Base-by-base conservation (phyloP, 2,888 invertebrate species). In the Laspeyria flexula region DNA sequence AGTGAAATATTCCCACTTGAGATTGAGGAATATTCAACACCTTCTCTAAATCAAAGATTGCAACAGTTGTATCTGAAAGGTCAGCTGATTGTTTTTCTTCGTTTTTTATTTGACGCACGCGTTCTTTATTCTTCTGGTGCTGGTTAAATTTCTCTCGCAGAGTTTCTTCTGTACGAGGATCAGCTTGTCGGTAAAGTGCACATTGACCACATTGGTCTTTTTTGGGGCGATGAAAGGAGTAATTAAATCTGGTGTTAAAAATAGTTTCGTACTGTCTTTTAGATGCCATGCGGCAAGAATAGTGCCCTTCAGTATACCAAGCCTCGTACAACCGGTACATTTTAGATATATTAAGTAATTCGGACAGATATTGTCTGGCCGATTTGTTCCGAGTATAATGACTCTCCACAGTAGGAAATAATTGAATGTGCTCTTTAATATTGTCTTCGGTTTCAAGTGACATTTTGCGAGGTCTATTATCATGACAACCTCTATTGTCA, bases 1-100 rank as follows among this genome's bases (percentile, higher is more conserved):
- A 21, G 21, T 21, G 21, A 21, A 21, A 43, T n/a, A 25, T n/a
- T 37, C 34, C 43, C n/a, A 34, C 43, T n/a, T 43, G 25, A 16
- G 35, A 35, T 9, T 35, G 35, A 15, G 21, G 21, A 16, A 35
- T 35, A 16, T 16, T 35, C 18, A 35, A 35, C 15, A 35, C 35
- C 35, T 35, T 35, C 15, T 35, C 21, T 9, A 35, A 34, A 34
- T 34, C 34, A 12, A 31, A 31, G 31, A 31, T 31, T 31, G 31
- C 31, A 31, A 31, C 12, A 13, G 34, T 34, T 34, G 34, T 34
- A 12, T 34, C 34, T 34, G 34, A 34, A 34, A 15, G 35, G 10
- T 27, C 27, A 27, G 10, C 27, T 18, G 37, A 18, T 37, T 37
- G 16, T 37, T 37, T 21, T 37, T 37, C 37, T 37, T 21, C 16